Evolutionary conservation across 1,140 invertebrate species (phyloP), one percentile per base, ranked within the genome.

Genomic region (Bradysia coprophila): DNA sequence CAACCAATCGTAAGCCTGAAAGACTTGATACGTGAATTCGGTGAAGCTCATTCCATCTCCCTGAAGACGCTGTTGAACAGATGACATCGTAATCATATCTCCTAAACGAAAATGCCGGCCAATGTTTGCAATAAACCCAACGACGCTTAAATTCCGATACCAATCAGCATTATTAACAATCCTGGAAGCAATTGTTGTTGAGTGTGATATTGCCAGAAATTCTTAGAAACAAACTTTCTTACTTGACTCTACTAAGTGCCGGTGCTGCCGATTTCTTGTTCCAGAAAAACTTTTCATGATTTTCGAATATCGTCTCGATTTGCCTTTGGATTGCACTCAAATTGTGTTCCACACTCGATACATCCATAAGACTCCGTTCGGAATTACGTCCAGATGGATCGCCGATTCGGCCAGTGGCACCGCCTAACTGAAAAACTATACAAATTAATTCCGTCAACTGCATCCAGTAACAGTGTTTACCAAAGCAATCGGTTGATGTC

Each of bases 1-100:
- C 11, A 87, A 57, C 93, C 94, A 99, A 64, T 99, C 95, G 63
- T 92, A 92, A 1, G 90, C 80, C 71, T 99, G 95, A 55, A 98
- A 91, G 45, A 92, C 66, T 64, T 96, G 93, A 59, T 98, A 98
- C 28, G 78, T 78, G 59, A 99, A 97, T 63, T 98, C 95, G 2
- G 89, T 81, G 53, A 90, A 93, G 61, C 80, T 94, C 73, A 98
- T 85, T 33, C 91, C 91, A 21, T 78, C 69, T 10, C 81, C 80
- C 15, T 77, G 69, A 6, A 95, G 60, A 46, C 90, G 71, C 15
- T 68, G 67, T 52, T 88, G 75, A 4, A 96, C 89, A 53, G 81
- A 87, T 28, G 76, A 72, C 51, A 76, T 71, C 8, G 74, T 66
- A 21, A 89, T 56, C 76, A 88, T 82, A 39, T 75, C 75, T 2